Evolutionary conservation across 2,888 invertebrate species (phyloP).

Genomic region (Coenonympha arcania): DNA sequence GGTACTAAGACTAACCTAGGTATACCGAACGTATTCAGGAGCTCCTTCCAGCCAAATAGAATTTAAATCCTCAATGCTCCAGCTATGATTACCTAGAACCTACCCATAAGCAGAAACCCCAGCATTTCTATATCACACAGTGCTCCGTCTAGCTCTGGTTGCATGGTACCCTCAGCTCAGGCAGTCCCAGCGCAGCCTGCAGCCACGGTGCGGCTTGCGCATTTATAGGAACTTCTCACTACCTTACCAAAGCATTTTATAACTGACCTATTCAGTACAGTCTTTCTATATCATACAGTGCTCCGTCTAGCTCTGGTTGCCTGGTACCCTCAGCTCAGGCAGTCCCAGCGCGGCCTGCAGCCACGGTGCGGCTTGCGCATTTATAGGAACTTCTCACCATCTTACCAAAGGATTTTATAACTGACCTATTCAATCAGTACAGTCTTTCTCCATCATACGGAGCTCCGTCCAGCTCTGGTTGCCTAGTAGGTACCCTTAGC

Average conservation of each 20-base stretch:
- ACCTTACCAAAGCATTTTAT: too few relatives aligned
- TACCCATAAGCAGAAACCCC: too few relatives aligned
- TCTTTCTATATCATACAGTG: conserved; percentile 56
- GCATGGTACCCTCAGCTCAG: conserved; percentile 53
- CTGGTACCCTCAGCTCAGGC: conserved; percentile 52
- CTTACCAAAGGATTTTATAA: too few relatives aligned
- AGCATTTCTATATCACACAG: conserved; percentile 58
- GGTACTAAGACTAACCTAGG: too few relatives aligned
- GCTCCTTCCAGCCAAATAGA: too few relatives aligned
- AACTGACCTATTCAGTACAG: conserved; percentile 36
- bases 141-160: conserved; percentile 54
- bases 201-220: conserved; percentile 52
- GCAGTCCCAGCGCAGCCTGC: conserved; percentile 59
- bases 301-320: conserved; percentile 56
- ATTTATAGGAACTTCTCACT: conserved; percentile 37
- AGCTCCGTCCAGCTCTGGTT: conserved; percentile 54
- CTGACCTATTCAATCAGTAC: conserved; percentile 29
- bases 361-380: conserved; percentile 52
- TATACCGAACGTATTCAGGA: too few relatives aligned
- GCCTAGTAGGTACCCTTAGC: conserved; percentile 53
- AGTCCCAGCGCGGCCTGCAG: conserved; percentile 55
- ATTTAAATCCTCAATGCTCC: too few relatives aligned
- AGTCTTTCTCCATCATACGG: conserved; percentile 59
- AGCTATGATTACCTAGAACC: too few relatives aligned
- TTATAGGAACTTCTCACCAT: conserved; percentile 42